Conservation (phyloP, 2,113 vertebrate species). For the Mellivora capensis region DNA sequence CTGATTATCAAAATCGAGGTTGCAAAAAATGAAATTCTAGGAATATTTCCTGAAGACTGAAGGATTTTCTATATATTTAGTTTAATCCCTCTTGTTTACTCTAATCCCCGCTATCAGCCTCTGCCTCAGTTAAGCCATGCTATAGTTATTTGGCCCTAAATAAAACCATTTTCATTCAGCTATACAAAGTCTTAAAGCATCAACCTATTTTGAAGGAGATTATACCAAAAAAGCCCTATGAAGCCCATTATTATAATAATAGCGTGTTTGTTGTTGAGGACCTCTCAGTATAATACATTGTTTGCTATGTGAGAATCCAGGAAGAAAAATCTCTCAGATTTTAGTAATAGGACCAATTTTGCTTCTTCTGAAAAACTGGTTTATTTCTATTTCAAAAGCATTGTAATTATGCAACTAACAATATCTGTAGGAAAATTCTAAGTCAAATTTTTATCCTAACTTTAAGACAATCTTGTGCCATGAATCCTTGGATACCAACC, state of each 20-base stretch:
- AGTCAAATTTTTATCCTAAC: not conserved
- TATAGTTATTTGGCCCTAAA: not conserved
- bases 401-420: not conserved
- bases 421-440: not conserved
- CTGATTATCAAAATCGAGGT: not conserved
- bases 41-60: not conserved
- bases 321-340: not conserved
- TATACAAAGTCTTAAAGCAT: not conserved
- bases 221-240: not conserved
- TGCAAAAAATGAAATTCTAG: not conserved
- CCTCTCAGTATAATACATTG: not conserved
- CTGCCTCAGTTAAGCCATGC: not conserved
- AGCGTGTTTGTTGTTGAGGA: not conserved
- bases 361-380: not conserved
- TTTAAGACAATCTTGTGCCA: not conserved
- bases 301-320: not conserved
- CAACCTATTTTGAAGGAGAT: not conserved
- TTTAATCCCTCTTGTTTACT: not conserved
- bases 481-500: not conserved
- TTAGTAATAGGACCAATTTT: not conserved
- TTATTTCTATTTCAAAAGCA: not conserved
- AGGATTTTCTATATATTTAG: not conserved
- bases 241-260: not conserved
- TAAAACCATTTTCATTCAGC: not conserved
- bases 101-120: not conserved